Base-by-base conservation (phyloP, 2,797 vertebrate species). In the Arrhamphus sclerolepis region DNA sequence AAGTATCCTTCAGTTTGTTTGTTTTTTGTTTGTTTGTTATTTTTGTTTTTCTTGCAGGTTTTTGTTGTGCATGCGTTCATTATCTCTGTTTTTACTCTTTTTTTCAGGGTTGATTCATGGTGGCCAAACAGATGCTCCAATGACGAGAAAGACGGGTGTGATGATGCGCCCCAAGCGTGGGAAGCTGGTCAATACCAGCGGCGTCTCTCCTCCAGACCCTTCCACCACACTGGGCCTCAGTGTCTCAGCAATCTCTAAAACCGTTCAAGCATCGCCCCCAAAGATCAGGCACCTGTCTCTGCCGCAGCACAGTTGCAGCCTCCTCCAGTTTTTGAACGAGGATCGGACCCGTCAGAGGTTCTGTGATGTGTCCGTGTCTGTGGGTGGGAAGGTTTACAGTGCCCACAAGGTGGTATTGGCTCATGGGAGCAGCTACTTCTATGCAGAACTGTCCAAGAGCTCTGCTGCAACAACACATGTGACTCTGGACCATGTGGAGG, bases 371-470 rank as follows among this genome's bases (percentile, higher is more conserved):
- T 90, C 94, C 0, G 93, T 98, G 78, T 89, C 92, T 11, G 97
- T 97, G 29, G 93, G 95, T 63, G 96, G 95, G 26, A 95, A 92
- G 67, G 88, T 93, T 38, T 97, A 94, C 21, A 91, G 82, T 0
- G 96, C 95, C 5, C 98, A 99, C 79, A 99, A 97, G 86, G 97
- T 95, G 47, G 96, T 99, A 1, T 89, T 99, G 68, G 97, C 98
- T 11, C 96, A 98, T 8, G 97, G 98, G 17, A 99, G 98, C 84
- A 97, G 95, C 89, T 99, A 99, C 79, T 99, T 99, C 75, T 94
- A 98, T 4, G 94, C 96, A 0, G 95, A 95, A 70, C 89, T 99
- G 74, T 97, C 94, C 70, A 95, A 95, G 87, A 96, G 95, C 81
- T 95, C 95, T 0, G 89, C 90, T 42, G 34, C 58, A 6, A 88